A percentile compares a stretch with the other conserved stretches of the same genome.
Conservation (phyloP, 2,113 vertebrate species). For the Talpa occidentalis region DNA sequence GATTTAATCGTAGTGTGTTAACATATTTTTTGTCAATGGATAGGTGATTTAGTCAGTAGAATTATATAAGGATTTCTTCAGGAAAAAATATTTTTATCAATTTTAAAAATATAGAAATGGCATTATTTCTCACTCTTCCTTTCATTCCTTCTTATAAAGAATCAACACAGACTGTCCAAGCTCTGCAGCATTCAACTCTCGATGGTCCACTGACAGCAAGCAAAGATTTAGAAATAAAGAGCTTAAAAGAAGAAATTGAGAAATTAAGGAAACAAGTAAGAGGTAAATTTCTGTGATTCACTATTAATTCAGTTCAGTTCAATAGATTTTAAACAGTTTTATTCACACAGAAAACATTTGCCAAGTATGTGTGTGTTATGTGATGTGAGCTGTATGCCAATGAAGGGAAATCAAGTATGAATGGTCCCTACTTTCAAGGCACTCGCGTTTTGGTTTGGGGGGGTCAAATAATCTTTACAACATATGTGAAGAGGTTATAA, state of each 20-base stretch:
- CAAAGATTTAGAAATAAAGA: slow-evolving; percentile 97
- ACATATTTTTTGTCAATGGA: neutral
- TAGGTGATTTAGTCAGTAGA: neutral
- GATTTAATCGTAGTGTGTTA: slow-evolving; percentile 37
- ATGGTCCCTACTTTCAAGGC: neutral
- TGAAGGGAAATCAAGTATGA: neutral
- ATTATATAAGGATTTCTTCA: slow-evolving; percentile 15
- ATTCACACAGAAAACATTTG: neutral
- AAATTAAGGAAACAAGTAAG: slow-evolving; percentile 95
- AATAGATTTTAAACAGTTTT: slow-evolving; percentile 11
- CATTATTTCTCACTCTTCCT: slow-evolving; percentile 12
- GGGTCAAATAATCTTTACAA: neutral
- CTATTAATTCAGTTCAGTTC: neutral
- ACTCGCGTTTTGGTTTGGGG: neutral
- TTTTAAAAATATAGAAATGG: neutral
- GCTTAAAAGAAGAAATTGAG: slow-evolving; percentile 96
- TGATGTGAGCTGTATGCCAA: neutral
- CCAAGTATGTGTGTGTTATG: neutral
- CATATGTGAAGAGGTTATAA: neutral
- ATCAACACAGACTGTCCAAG: slow-evolving; percentile 96
- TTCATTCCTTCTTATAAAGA: slow-evolving; percentile 85
- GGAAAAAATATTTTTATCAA: neutral
- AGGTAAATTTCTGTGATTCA: slow-evolving; percentile 85
- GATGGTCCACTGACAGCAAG: slow-evolving; percentile 80
- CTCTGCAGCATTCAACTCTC: slow-evolving; percentile 92